Conservation (phyloP, 2,797 vertebrate species). For the Salarias fasciatus region DNA sequence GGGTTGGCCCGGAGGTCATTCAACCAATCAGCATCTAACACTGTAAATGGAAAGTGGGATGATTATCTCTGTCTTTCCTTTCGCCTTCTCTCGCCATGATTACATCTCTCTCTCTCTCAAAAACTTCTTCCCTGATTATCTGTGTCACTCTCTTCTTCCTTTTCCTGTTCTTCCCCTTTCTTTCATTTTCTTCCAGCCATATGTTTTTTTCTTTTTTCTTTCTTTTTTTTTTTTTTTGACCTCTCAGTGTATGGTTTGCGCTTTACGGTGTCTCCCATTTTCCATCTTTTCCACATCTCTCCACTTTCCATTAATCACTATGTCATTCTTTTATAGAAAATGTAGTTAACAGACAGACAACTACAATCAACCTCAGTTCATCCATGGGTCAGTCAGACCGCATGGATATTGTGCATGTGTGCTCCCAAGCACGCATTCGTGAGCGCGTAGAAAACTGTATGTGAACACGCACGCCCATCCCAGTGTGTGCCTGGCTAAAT, state of each 20-base stretch:
- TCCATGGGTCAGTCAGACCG: conserved; percentile 54
- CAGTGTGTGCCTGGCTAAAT: background rate
- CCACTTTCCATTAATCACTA: conserved; percentile 61
- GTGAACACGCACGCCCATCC: background rate
- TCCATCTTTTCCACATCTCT: conserved; percentile 11
- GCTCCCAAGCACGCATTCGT: background rate
- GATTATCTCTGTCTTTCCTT: conserved; percentile 54
- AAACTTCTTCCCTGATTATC: conserved; percentile 42
- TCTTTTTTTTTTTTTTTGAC: background rate
- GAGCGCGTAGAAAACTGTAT: background rate
- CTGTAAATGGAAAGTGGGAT: conserved; percentile 55
- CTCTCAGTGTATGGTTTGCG: conserved; percentile 5
- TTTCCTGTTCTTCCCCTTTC: background rate
- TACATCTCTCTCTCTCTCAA: conserved; percentile 41
- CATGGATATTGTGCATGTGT: conserved; percentile 23
- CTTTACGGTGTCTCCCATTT: conserved; percentile 2
- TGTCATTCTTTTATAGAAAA: conserved; percentile 65
- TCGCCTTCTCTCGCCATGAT: conserved; percentile 40
- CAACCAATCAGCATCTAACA: conserved; percentile 62
- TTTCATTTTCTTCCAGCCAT: conserved; percentile 17
- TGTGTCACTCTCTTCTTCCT: conserved; percentile 8
- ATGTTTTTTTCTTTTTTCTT: conserved; percentile 7
- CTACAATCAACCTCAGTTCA: conserved; percentile 74
- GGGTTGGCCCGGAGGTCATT: conserved; percentile 62
- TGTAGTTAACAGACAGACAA: conserved; percentile 72